A percentile compares a stretch with the other conserved stretches of the same genome.
These are phyloP conservation scores for Bursaphelenchus okinawaensis DNA, from an alignment of 2,888 invertebrate species.

Conservation along the genomic window DNA sequence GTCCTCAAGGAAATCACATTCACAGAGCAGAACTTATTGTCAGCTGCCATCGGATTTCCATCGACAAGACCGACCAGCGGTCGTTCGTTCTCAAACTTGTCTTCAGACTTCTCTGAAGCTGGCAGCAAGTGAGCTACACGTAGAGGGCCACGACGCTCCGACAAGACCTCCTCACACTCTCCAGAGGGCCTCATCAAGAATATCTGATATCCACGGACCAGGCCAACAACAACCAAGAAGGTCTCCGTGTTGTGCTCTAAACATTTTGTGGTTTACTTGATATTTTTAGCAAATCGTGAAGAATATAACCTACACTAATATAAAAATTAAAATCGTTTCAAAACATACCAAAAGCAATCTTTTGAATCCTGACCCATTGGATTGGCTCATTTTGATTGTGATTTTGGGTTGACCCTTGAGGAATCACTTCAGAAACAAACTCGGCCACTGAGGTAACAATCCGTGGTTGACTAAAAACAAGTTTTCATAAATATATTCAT, in stretches of 20 bases:
- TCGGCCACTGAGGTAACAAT: constrained; percentile 40
- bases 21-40: constrained; percentile 59
- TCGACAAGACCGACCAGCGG: constrained; percentile 54
- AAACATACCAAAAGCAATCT: constrained; percentile 23
- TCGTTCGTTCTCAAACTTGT: constrained; percentile 24
- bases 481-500: too few relatives aligned
- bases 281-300: background rate
- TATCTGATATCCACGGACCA: constrained; percentile 73
- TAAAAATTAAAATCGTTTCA: background rate
- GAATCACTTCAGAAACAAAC: constrained; percentile 50
- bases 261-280: constrained; percentile 1
- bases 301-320: constrained; percentile 9
- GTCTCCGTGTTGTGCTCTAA: constrained; percentile 65
- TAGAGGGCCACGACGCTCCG: constrained; percentile 85
- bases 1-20: constrained; percentile 59
- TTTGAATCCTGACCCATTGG: constrained; percentile 38
- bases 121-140: constrained; percentile 67
- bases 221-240: constrained; percentile 79
- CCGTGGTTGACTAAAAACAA: constrained; percentile 27
- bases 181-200: constrained; percentile 72
- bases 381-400: constrained; percentile 27
- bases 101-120: constrained; percentile 11
- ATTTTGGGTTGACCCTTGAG: constrained; percentile 31
- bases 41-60: constrained; percentile 39
- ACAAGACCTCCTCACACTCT: constrained; percentile 87